Evolutionary conservation across 1,140 invertebrate species (phyloP).

Genomic region (Antheraea mylitta): DNA sequence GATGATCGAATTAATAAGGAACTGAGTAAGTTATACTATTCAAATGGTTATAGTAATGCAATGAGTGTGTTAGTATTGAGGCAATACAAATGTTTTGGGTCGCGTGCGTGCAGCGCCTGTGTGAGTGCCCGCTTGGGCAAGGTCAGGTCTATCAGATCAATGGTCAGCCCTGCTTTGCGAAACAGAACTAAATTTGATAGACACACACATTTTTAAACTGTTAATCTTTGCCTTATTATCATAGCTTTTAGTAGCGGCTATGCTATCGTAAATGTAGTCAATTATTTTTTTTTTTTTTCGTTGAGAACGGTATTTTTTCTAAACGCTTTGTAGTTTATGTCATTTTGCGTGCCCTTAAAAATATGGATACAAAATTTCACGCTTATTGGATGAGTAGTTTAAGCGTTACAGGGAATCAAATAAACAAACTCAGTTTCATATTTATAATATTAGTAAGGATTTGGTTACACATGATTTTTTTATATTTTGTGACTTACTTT

Average conservation of each 20-base stretch:
- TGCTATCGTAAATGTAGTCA: no score
- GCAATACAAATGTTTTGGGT: conserved; percentile 24
- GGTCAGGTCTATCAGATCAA: conserved; percentile 75
- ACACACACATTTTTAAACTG: not conserved
- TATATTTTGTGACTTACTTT: no score
- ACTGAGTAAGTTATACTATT: no score
- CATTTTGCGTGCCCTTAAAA: no score
- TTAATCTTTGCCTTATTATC: no score
- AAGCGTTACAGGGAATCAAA: no score
- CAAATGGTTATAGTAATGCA: not conserved
- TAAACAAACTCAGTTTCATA: not conserved
- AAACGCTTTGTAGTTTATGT: no score
- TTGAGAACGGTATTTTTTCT: no score
- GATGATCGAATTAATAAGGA: no score
- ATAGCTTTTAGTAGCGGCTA: no score
- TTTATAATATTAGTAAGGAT: not conserved
- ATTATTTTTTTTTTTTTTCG: no score
- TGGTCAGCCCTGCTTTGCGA: conserved; percentile 63
- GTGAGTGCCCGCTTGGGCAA: conserved; percentile 64
- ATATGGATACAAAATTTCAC: not conserved
- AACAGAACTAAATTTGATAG: conserved; percentile 1
- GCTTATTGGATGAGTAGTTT: no score
- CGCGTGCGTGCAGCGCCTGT: conserved; percentile 46
- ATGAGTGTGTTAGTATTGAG: not conserved
- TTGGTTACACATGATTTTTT: not conserved